phyloP scores from a whole-genome alignment of 1,140 invertebrate species.

The Drosophila oshimai region DNA sequence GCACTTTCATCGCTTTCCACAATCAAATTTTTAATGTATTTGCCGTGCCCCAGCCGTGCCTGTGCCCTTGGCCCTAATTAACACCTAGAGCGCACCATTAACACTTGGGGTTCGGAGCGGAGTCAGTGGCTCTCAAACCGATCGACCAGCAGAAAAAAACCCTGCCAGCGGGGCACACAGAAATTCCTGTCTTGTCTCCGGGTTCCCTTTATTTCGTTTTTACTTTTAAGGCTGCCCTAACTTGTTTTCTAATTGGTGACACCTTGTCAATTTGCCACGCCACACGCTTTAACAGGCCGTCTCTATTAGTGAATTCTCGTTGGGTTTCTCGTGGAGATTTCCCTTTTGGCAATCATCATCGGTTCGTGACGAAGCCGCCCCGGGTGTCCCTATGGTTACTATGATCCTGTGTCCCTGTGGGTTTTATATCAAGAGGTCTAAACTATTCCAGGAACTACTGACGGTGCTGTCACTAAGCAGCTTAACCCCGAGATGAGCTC shows the following conservation, averaged over 20 bases:
- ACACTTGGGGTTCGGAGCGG: constrained; percentile 59
- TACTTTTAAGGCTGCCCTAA: constrained; percentile 36
- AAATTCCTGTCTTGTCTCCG: constrained; percentile 2
- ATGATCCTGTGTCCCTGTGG: constrained; percentile 55
- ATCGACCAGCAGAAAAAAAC: constrained; percentile 4
- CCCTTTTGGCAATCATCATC: constrained; percentile 66
- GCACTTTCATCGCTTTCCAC: constrained; percentile 70
- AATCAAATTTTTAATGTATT: constrained; percentile 43
- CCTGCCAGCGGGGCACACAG: constrained; percentile 31
- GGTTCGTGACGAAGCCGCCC: constrained; percentile 46
- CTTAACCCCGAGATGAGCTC: constrained; percentile 44
- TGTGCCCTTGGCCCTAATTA: constrained; percentile 74
- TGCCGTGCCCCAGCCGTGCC: too few relatives aligned
- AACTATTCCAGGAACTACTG: constrained; percentile 65
- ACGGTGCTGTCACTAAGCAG: constrained; percentile 52
- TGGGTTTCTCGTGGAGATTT: constrained; percentile 28
- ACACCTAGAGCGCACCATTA: constrained; percentile 68
- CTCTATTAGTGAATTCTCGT: constrained; percentile 52
- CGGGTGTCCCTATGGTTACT: constrained; percentile 44
- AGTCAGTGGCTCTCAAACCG: constrained; percentile 59
- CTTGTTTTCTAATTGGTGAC: constrained; percentile 80
- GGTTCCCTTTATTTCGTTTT: constrained; percentile 2
- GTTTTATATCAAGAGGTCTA: constrained; percentile 75
- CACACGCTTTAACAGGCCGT: constrained; percentile 71
- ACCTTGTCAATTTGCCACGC: constrained; percentile 75